Evolutionary conservation across 2,797 vertebrate genomes (phyloP), one percentile per base, ranked within the genome.

Genomic region (Austrolebias charrua): DNA sequence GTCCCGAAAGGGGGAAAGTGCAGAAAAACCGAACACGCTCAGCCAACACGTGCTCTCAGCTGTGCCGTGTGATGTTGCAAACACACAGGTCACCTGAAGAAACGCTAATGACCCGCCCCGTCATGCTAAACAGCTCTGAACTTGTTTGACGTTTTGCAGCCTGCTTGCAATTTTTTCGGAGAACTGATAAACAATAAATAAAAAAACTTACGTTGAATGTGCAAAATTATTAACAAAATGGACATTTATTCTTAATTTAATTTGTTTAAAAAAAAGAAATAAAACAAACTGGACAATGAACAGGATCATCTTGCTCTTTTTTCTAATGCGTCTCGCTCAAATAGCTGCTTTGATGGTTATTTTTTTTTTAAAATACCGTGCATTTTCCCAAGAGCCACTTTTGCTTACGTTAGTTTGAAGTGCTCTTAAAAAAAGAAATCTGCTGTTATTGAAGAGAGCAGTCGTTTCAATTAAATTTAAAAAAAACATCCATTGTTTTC

Each of bases 1-100:
- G 81, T 90, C 89, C 85, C 88, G 31, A 1, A 78, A 73, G 84
- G 79, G 82, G 78, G 54, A 80, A 75, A 69, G 66, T 57, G 79
- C 69, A 71, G 84, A 75, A 79, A 83, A 79, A 85, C 80, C 64
- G 78, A 83, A 86, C 80, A 76, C 75, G 66, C 72, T 82, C 82
- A 51, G 75, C 83, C 86, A 86, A 83, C 86, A 87, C 83, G n/a
- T 77, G 75, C 35, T 64, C 80, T 73, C 80, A 58, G 76, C 69
- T 76, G 73, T 84, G 88, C 85, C 86, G 44, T 24, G 3, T 47
- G 85, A 88, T 82, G 84, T 79, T 61, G 67, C 79, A 61, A 80
- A 65, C 80, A 66, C 47, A 63, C 69, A 38, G 76, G 80, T 90
- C 75, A 85, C 69, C 76, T 66, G 80, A 79, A 46, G 73, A 73